These are phyloP conservation scores for Ardeotis arabs DNA, from an alignment of 2,113 vertebrate species.

Conservation along the genomic window DNA sequence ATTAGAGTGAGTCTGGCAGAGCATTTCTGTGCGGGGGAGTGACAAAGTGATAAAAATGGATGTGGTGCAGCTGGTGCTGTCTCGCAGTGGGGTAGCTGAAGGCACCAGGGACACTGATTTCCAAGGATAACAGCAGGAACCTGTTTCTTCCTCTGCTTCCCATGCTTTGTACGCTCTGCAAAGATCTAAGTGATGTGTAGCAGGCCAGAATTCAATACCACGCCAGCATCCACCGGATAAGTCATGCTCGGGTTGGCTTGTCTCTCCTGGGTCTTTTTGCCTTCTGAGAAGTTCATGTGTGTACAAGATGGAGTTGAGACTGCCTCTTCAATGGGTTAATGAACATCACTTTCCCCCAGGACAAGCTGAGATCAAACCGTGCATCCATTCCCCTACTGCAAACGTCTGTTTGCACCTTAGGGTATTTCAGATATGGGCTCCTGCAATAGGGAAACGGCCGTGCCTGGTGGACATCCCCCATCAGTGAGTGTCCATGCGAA, in stretches of 20 bases:
- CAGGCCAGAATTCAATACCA: background rate
- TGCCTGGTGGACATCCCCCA: background rate
- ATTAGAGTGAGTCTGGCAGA: conserved; percentile 10
- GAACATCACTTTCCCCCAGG: background rate
- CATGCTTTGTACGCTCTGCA: background rate
- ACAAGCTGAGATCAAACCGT: background rate
- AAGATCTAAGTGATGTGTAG: background rate
- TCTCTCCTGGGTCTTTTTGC: background rate
- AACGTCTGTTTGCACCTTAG: background rate
- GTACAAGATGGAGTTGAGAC: background rate
- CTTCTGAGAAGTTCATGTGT: background rate
- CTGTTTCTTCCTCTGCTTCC: background rate
- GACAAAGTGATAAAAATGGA: conserved; percentile 31
- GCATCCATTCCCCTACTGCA: background rate
- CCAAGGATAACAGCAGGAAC: background rate
- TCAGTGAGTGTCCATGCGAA: background rate
- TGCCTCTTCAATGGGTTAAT: background rate
- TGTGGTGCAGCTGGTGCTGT: conserved; percentile 45
- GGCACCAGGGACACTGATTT: conserved; percentile 3
- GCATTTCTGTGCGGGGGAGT: conserved; percentile 23
- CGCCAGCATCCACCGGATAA: background rate
- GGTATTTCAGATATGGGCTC: background rate
- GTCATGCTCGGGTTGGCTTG: background rate
- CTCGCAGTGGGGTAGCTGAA: conserved; percentile 1
- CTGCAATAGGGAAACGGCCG: background rate